These are phyloP conservation scores for Macrobrachium nipponense DNA, from an alignment of 1,140 invertebrate species.

Conservation along the genomic window DNA sequence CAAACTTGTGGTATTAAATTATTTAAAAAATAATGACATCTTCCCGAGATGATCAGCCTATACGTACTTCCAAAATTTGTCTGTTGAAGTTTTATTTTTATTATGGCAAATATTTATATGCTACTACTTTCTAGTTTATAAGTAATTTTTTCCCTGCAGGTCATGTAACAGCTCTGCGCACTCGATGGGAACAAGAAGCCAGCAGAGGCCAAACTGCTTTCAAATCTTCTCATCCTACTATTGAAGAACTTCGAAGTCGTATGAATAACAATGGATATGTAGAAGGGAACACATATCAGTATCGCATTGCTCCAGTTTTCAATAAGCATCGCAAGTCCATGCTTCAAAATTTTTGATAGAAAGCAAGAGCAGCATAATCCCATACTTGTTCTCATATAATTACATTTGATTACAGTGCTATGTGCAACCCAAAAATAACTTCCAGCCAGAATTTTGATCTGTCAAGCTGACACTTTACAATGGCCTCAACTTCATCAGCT, in stretches of 20 bases:
- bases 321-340: slow-evolving; percentile 44
- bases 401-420: too few relatives aligned
- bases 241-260: slow-evolving; percentile 59
- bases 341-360: slow-evolving; percentile 46
- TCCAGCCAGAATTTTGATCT: too few relatives aligned
- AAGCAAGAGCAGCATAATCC: too few relatives aligned
- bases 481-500: too few relatives aligned
- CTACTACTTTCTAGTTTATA: not conserved
- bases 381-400: too few relatives aligned
- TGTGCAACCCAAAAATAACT: too few relatives aligned
- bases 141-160: slow-evolving; percentile 64
- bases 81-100: too few relatives aligned
- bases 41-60: not conserved
- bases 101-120: too few relatives aligned
- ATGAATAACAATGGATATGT: slow-evolving; percentile 61
- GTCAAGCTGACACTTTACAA: too few relatives aligned
- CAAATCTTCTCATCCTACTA: slow-evolving; percentile 58
- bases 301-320: slow-evolving; percentile 54
- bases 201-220: slow-evolving; percentile 60
- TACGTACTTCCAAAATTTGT: too few relatives aligned
- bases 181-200: slow-evolving; percentile 68
- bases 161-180: slow-evolving; percentile 68
- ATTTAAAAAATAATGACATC: not conserved
- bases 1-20: too few relatives aligned
- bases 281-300: slow-evolving; percentile 61